Base-by-base conservation (phyloP, 2,888 invertebrate species). In the Bellardia pandia region DNA sequence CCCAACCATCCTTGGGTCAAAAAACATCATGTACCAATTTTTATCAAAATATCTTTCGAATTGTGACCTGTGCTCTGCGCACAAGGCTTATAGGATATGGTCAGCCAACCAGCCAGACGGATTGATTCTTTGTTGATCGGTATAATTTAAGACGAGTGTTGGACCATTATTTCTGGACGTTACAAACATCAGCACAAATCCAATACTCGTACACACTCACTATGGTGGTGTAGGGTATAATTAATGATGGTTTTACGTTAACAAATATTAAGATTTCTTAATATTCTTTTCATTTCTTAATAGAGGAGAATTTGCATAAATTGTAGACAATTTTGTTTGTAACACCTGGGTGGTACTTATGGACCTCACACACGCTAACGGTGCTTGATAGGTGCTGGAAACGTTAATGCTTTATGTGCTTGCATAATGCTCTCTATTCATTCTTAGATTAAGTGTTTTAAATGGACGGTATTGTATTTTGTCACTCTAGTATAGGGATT, bases 291-390 rank as follows among this genome's bases (percentile, higher is more conserved):
- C 3, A 37, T 64, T 51, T 33, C 16, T 56, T 69, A 48, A 45
- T 33, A 42, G 9, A 2, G 37, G 16, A 64, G 45, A 77, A 83
- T 77, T 83, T 83, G 83, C 83, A 83, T 83, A 83, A 77, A 77
- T 83, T 76, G 23, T 76, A 23, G 60, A 37, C 42, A 33, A 13
- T 48, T 83, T 56, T 7, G n/a, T 71, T 23, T 64, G 6, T 33
- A 1, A 62, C 30, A 23, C 11, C 56, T 64, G 74, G 85, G 87
- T 85, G 87, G 87, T 78, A 72, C 53, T 37, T 48, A 0, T 62
- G 14, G 75, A 74, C 75, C 85, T 81, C 81, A 72, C 74, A 60
- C 23, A 42, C 30, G 40, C 33, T 42, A 69, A 45, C n/a, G n/a
- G 7, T 51, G 13, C 9, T 42, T 5, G 13, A 30, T 42, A 13